A percentile compares a stretch with the other conserved stretches of the same genome.
Evolutionary conservation across 2,113 vertebrate species (phyloP).

Genomic region (Micronisus gabar): DNA sequence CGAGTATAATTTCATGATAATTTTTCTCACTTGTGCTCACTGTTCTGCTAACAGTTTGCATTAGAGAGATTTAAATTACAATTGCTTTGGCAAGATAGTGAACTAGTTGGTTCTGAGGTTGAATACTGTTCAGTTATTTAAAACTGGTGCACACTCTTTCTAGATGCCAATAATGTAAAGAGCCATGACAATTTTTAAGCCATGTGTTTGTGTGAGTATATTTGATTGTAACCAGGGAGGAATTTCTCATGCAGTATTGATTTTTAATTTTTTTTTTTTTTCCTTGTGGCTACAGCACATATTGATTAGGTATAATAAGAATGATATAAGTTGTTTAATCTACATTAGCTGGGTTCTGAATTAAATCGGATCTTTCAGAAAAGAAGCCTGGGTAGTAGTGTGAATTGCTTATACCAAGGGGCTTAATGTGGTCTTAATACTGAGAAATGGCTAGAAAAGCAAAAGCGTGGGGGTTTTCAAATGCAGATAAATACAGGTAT

Average conservation of each 20-base stretch:
- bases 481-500: neutral
- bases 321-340: neutral
- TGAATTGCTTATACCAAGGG: neutral
- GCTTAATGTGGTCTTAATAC: neutral
- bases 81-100: neutral
- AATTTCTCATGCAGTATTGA: neutral
- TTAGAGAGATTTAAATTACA: neutral
- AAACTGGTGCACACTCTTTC: neutral
- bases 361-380: neutral
- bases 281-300: neutral
- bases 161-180: neutral
- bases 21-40: neutral
- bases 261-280: neutral
- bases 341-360: neutral
- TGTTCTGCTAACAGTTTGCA: neutral
- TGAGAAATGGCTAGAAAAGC: neutral
- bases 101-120: neutral
- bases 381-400: neutral
- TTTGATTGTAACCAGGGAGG: neutral
- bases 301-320: neutral
- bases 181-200: neutral
- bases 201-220: neutral
- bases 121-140: neutral
- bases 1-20: neutral
- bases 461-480: accelerated